Evolutionary conservation across 2,888 invertebrate species (phyloP).

Genomic region (Agrochola macilenta): DNA sequence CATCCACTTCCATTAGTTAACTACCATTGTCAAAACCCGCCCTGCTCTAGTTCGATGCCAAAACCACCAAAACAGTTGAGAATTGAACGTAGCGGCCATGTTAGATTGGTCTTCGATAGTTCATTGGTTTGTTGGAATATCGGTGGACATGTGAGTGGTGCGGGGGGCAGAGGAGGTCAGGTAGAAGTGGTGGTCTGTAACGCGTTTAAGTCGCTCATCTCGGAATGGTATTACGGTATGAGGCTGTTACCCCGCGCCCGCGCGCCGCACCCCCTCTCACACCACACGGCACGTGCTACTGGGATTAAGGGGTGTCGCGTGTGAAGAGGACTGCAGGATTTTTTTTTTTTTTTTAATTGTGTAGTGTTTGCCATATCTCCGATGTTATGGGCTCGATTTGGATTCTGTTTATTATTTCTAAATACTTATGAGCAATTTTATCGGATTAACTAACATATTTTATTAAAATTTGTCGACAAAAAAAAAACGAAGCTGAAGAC

Average conservation of each 20-base stretch:
- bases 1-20: slow-evolving; percentile 86
- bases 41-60: slow-evolving; percentile 81
- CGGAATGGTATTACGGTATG: slow-evolving; percentile 89
- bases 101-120: slow-evolving; percentile 70
- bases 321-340: slow-evolving; percentile 15
- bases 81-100: slow-evolving; percentile 81
- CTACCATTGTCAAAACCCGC: slow-evolving; percentile 89
- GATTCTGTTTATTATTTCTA: too few species aligned
- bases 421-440: too few species aligned
- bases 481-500: too few species aligned
- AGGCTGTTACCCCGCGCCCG: slow-evolving; percentile 75
- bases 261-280: slow-evolving; percentile 72
- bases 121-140: slow-evolving; percentile 70
- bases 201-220: slow-evolving; percentile 89
- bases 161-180: slow-evolving; percentile 69
- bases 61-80: slow-evolving; percentile 86
- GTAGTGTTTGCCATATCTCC: too few species aligned
- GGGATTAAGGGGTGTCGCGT: slow-evolving; percentile 83
- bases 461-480: too few species aligned
- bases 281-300: slow-evolving; percentile 78
- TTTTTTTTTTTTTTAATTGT: too few species aligned
- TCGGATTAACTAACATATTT: too few species aligned
- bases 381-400: too few species aligned
- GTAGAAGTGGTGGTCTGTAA: slow-evolving; percentile 81
- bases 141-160: slow-evolving; percentile 54